These are phyloP conservation scores for Mirza zaza DNA, from an alignment of 2,113 vertebrate genomes.

Conservation along the genomic window DNA sequence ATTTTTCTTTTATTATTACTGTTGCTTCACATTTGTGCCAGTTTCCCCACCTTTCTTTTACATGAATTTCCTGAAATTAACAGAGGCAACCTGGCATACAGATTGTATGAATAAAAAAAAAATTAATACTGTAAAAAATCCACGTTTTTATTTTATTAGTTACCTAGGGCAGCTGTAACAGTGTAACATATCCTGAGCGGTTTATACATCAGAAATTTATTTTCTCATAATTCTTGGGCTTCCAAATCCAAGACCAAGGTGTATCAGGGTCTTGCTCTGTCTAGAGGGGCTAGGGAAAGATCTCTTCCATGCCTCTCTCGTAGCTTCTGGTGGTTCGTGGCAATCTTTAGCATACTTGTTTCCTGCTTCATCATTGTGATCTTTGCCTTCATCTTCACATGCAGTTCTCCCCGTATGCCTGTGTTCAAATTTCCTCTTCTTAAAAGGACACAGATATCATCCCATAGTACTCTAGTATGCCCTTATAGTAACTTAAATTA, in stretches of 20 bases:
- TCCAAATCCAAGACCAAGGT: not conserved
- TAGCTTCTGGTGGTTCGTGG: not conserved
- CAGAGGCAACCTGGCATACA: not conserved
- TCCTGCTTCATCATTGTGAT: not conserved
- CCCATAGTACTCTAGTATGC: not conserved
- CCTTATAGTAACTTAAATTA: not conserved
- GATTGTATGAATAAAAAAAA: not conserved
- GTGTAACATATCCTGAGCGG: not conserved
- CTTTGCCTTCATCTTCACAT: not conserved
- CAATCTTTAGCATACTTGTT: not conserved
- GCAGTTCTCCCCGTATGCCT: fast-evolving
- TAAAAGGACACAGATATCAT: not conserved
- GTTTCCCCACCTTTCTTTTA: not conserved
- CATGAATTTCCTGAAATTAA: not conserved
- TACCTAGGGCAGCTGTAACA: not conserved
- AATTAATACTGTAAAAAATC: not conserved
- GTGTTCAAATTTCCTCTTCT: not conserved
- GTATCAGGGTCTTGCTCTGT: fast-evolving
- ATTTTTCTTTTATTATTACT: not conserved
- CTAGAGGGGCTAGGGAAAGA: not conserved
- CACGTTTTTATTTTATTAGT: not conserved
- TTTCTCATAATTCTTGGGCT: not conserved
- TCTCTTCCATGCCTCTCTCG: no score
- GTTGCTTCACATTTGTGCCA: not conserved
- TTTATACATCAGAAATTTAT: not conserved